A percentile compares a stretch with the other conserved stretches of the same genome.
Conservation (phyloP, 2,797 vertebrate genomes). For the Chanos chanos region DNA sequence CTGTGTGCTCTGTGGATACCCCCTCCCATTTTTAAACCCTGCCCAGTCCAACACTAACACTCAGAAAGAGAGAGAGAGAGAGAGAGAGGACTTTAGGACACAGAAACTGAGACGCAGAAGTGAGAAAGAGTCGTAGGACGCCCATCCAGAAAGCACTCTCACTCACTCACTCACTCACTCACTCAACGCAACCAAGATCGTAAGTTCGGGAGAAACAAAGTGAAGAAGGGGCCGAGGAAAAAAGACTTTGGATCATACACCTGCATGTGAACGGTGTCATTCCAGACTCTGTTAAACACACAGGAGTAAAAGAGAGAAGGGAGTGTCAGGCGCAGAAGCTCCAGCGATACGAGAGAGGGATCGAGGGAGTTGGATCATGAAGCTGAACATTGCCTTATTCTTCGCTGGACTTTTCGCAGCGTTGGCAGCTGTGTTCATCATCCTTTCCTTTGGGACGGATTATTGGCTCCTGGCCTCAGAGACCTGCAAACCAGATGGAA, state of each 20-base stretch:
- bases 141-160: background rate
- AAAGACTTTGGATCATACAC: too few species aligned
- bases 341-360: background rate
- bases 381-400: constrained; percentile 85
- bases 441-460: constrained; percentile 94
- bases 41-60: constrained; percentile 42
- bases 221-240: too few species aligned
- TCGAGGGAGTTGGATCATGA: constrained; percentile 68
- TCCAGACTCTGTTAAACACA: too few species aligned
- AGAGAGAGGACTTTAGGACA: constrained; percentile 8
- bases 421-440: constrained; percentile 82
- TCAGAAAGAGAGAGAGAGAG: constrained; percentile 38
- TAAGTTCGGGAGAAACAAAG: too few species aligned
- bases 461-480: constrained; percentile 94
- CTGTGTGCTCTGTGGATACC: constrained; percentile 54
- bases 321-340: too few species aligned
- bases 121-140: background rate
- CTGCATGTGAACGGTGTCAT: too few species aligned
- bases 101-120: background rate
- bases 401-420: constrained; percentile 93
- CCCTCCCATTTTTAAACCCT: constrained; percentile 34
- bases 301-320: too few species aligned
- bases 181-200: too few species aligned
- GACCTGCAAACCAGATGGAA: constrained; percentile 62
- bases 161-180: background rate